Evolutionary conservation across 2,888 invertebrate species (phyloP).

Genomic region (Polyploca ridens): DNA sequence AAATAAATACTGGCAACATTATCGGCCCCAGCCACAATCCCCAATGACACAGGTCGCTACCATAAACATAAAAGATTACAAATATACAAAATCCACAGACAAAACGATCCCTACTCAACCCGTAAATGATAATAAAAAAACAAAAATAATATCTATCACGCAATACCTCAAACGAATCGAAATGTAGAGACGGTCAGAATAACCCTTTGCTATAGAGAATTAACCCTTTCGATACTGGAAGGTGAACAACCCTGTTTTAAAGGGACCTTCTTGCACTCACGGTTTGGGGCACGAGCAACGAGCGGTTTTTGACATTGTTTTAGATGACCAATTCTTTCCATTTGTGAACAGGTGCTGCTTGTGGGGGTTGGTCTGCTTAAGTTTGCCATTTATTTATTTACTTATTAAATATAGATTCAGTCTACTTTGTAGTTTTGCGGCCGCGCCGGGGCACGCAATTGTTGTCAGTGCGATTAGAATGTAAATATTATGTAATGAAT

Average conservation of each 20-base stretch:
- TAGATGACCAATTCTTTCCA: neutral
- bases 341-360: too few species aligned
- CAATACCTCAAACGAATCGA: conserved; percentile 60
- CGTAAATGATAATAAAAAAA: conserved; percentile 63
- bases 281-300: conserved; percentile 24
- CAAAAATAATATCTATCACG: conserved; percentile 62
- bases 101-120: conserved; percentile 57
- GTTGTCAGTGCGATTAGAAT: too few species aligned
- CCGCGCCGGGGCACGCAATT: too few species aligned
- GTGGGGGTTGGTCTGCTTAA: too few species aligned
- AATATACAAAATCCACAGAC: conserved; percentile 42
- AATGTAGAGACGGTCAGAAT: conserved; percentile 58
- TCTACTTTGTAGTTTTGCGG: too few species aligned
- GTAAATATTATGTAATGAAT: too few species aligned
- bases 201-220: conserved; percentile 75
- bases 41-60: neutral
- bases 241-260: conserved; percentile 81
- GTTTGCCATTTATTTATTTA: too few species aligned
- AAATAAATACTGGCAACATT: conserved; percentile 2
- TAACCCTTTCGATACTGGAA: conserved; percentile 79
- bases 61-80: conserved; percentile 23
- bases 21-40: neutral
- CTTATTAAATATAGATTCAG: too few species aligned
- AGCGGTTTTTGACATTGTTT: conserved; percentile 38
- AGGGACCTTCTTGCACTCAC: conserved; percentile 61